These are phyloP conservation scores for Acanthornis magna DNA, from an alignment of 2,797 vertebrate species.

Conservation along the genomic window DNA sequence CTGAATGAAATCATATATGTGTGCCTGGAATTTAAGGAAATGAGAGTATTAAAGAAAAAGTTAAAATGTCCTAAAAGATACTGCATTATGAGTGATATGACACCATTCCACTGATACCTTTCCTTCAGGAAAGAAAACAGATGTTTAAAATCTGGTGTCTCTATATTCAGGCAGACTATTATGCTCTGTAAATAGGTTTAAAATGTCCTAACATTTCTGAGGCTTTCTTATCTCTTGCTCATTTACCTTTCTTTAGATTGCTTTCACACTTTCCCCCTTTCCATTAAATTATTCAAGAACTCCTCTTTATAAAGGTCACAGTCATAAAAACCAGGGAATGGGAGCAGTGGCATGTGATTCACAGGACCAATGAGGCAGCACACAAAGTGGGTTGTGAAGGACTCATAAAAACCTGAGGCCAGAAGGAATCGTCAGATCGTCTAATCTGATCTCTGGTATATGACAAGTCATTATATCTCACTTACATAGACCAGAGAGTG, in stretches of 20 bases:
- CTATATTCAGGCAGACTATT: not conserved
- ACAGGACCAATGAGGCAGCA: slow-evolving; percentile 22
- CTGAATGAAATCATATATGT: not conserved
- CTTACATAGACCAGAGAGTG: not conserved
- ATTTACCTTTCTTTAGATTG: slow-evolving; percentile 46
- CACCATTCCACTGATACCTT: not conserved
- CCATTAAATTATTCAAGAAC: slow-evolving; percentile 55
- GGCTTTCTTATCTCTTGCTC: slow-evolving; percentile 24
- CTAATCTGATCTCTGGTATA: not conserved
- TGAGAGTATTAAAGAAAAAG: not conserved
- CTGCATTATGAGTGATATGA: not conserved
- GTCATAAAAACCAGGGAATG: slow-evolving; percentile 23
- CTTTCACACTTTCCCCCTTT: slow-evolving; percentile 23
- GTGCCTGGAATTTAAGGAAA: not conserved
- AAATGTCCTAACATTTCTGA: slow-evolving; percentile 49
- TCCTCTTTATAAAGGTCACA: slow-evolving; percentile 52
- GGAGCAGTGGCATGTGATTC: slow-evolving; percentile 17
- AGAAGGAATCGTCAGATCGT: not conserved
- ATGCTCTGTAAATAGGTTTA: slow-evolving; percentile 46
- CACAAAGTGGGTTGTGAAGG: slow-evolving; percentile 1
- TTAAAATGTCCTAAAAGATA: not conserved
- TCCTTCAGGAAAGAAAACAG: slow-evolving; percentile 19
- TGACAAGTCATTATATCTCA: slow-evolving; percentile 15
- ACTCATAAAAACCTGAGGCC: slow-evolving; percentile 3
- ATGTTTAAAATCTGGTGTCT: not conserved